These are phyloP conservation scores for Uropsilus gracilis DNA, from an alignment of 2,113 vertebrate genomes.

Conservation along the genomic window DNA sequence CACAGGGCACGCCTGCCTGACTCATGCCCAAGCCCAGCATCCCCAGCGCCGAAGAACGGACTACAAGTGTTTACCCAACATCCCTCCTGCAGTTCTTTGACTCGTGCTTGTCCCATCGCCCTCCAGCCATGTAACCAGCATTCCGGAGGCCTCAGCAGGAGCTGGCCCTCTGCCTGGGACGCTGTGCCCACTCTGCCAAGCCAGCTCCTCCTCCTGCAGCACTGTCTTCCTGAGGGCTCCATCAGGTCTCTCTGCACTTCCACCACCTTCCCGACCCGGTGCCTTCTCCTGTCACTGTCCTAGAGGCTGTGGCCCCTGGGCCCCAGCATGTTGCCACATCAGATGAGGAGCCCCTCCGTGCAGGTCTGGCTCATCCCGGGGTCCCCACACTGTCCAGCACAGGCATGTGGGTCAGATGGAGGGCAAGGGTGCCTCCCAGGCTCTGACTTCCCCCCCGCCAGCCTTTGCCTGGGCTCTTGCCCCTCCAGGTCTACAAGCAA, in stretches of 20 bases:
- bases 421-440: background rate
- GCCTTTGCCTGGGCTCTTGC: background rate
- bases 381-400: background rate
- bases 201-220: background rate
- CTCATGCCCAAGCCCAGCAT: background rate
- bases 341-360: background rate
- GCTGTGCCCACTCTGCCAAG: background rate
- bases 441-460: background rate
- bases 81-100: background rate
- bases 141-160: background rate
- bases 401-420: accelerated
- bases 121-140: background rate
- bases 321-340: background rate
- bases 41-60: background rate
- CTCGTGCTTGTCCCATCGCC: background rate
- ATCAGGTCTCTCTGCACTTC: no score
- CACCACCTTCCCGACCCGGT: no score
- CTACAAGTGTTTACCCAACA: background rate
- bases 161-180: background rate
- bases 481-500: background rate
- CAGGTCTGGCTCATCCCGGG: background rate
- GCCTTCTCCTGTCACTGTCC: background rate
- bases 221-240: no score
- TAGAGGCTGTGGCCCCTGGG: background rate
- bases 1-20: background rate